These are phyloP conservation scores for Drosophila paramelanica DNA, from an alignment of 2,888 invertebrate species.

Conservation along the genomic window DNA sequence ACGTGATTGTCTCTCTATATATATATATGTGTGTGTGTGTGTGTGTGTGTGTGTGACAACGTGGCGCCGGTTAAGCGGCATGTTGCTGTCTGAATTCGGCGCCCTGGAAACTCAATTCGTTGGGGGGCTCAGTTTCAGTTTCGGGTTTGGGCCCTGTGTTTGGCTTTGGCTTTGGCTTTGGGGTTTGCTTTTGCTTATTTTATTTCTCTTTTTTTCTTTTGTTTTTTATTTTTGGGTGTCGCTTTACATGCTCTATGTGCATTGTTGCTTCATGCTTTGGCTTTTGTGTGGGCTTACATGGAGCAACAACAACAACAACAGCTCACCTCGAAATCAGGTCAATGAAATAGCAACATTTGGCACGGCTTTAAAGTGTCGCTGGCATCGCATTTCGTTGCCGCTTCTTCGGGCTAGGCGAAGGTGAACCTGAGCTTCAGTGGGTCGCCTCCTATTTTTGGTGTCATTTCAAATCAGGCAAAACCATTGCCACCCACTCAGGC, in stretches of 20 bases:
- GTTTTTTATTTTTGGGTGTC: slow-evolving; percentile 54
- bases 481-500: slow-evolving; percentile 29
- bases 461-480: slow-evolving; percentile 38
- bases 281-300: slow-evolving; percentile 63
- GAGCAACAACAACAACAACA: slow-evolving; percentile 24
- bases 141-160: slow-evolving; percentile 12
- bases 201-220: slow-evolving; percentile 11
- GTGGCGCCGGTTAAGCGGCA: slow-evolving; percentile 78
- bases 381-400: slow-evolving; percentile 61
- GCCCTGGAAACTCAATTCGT: slow-evolving; percentile 35
- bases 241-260: slow-evolving; percentile 67
- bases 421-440: slow-evolving; percentile 39
- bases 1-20: slow-evolving; percentile 56
- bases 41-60: slow-evolving; percentile 61
- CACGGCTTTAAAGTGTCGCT: slow-evolving; percentile 64
- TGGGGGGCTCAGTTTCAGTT: slow-evolving; percentile 15
- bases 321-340: slow-evolving; percentile 75
- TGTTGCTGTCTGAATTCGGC: slow-evolving; percentile 48
- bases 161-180: slow-evolving; percentile 13
- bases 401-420: slow-evolving; percentile 54
- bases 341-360: slow-evolving; percentile 82
- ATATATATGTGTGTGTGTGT: slow-evolving; percentile 31
- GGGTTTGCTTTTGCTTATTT: slow-evolving; percentile 16
- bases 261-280: slow-evolving; percentile 72
- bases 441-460: slow-evolving; percentile 18